Base-by-base conservation (phyloP, 1,140 invertebrate species). In the Lamellibrachia luymesi region DNA sequence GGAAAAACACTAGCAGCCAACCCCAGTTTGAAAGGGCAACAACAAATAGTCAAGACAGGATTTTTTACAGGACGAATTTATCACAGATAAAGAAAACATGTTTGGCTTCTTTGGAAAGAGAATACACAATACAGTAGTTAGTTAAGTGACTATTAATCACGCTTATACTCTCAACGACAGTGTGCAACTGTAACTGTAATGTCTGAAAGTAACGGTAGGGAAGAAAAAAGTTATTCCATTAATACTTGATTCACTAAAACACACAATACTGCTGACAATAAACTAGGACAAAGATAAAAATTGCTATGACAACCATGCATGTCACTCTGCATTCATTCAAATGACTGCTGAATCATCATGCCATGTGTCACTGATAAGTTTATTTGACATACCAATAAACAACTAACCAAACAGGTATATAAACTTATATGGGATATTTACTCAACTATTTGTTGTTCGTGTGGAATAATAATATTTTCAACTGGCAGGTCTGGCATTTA, bases 351-450 rank as follows among this genome's bases (percentile, higher is more conserved):
- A 80, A 80, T 22, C 64, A 80, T 17, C 6, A 56, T 80, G 64
- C 25, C 64, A 80, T 80, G 64, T 80, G 64, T 80, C 64, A 80
- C 64, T 80, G 64, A 80, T 80, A 80, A 80, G 64, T 80, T 80
- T 80, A 80, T 80, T 80, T 80, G 64, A 80, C 64, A 80, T 17
- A 80, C 64, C 13, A 80, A 22, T 80, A 10, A 80, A 10, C 64
- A 80, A 2, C 64, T 80, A 80, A 80, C 64, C 64, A 80, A 80
- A 80, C 64, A 80, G 4, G 64, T 80, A 80, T 22, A 80, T 6
- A 80, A 8, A 10, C 64, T 80, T 1, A 80, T 80, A 80, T 80
- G 17, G 64, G 64, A 80, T 80, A 80, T 22, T 80, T 80, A 80
- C 17, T 80, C 17, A 80, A 22, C 6, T 22, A 6, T 22, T 17